phyloP scores from a whole-genome alignment of 2,113 vertebrate species.

The Tapirus terrestris region DNA sequence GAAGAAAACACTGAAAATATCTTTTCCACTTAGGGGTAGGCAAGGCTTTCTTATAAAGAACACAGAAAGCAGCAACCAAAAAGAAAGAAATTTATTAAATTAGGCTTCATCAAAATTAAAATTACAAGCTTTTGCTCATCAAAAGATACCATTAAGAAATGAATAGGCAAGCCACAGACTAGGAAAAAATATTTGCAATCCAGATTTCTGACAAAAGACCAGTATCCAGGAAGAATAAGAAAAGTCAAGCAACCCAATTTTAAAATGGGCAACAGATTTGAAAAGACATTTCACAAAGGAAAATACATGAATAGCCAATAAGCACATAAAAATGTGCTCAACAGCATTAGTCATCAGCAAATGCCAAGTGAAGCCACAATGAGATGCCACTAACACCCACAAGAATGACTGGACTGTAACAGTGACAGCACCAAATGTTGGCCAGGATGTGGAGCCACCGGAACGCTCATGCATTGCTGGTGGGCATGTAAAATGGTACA shows the following conservation, averaged over 20 bases:
- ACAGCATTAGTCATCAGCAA: background rate
- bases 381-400: background rate
- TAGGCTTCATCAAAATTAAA: background rate
- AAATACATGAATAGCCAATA: background rate
- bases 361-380: background rate
- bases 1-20: background rate
- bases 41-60: background rate
- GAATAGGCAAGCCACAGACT: background rate
- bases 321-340: background rate
- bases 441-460: fast-evolving
- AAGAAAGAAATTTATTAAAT: background rate
- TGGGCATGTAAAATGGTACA: fast-evolving
- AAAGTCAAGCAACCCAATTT: background rate
- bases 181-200: background rate
- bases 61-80: background rate
- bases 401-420: fast-evolving
- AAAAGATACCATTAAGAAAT: background rate
- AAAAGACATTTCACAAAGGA: background rate
- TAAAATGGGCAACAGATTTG: background rate
- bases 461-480: fast-evolving
- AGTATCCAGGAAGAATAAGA: background rate
- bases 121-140: background rate
- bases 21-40: background rate
- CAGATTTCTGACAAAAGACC: background rate
- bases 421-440: background rate